Evolutionary conservation across 2,888 invertebrate species (phyloP).

Genomic region (Macropis europaea): DNA sequence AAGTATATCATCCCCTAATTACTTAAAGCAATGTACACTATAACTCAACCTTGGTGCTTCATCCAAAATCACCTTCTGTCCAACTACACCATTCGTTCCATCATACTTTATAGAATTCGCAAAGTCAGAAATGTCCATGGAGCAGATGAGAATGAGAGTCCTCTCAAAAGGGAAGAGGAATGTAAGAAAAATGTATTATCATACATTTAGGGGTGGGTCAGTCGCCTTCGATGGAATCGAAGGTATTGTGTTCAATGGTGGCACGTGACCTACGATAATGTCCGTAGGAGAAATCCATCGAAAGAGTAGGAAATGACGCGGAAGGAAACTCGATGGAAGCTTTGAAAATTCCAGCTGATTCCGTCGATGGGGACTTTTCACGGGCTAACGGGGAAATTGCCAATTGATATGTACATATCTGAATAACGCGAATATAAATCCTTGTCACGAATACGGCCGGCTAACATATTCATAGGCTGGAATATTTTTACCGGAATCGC

Average conservation of each 20-base stretch:
- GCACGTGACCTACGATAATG: constrained; percentile 34
- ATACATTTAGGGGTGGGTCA: constrained; percentile 16
- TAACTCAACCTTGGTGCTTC: no score
- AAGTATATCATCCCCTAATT: no score
- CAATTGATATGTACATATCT: constrained; percentile 23
- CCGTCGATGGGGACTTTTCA: constrained; percentile 31
- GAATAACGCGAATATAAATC: constrained; percentile 23
- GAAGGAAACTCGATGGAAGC: constrained; percentile 22
- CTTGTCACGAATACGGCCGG: neutral
- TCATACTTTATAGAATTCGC: no score
- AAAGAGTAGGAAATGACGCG: constrained; percentile 35
- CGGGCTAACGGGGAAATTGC: constrained; percentile 22
- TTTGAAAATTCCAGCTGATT: constrained; percentile 31
- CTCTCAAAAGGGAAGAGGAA: neutral
- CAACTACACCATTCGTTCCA: no score
- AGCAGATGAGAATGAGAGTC: neutral
- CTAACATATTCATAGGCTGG: neutral
- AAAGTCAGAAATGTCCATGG: neutral
- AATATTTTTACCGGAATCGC: neutral
- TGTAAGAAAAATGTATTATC: constrained; percentile 1
- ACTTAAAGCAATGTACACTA: no score
- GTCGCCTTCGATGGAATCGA: constrained; percentile 29
- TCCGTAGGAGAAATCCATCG: constrained; percentile 17
- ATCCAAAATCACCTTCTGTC: no score
- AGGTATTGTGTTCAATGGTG: constrained; percentile 29